Percentiles rank a stretch among this genome's conserved stretches.
Evolutionary conservation across 2,888 invertebrate species (phyloP).

Genomic region (Pseudococcus jackbeardsleyi): DNA sequence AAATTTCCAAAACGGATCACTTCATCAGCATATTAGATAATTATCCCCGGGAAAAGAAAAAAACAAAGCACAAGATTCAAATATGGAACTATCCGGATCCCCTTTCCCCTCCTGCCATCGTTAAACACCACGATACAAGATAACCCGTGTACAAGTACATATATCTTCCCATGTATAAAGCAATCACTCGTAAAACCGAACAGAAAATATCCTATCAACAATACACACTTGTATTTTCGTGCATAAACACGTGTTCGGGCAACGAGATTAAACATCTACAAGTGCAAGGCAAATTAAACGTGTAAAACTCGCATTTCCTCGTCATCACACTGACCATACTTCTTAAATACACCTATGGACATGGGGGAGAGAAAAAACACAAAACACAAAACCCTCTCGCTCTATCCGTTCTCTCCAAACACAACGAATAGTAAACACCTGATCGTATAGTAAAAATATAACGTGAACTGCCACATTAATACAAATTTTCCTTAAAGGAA

Average conservation of each 20-base stretch:
- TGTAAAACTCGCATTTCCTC: slow-evolving; percentile 47
- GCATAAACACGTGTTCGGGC: slow-evolving; percentile 37
- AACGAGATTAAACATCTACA: slow-evolving; percentile 40
- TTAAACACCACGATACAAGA: slow-evolving; percentile 10
- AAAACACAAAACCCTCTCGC: slow-evolving; percentile 10
- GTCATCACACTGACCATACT: slow-evolving; percentile 13
- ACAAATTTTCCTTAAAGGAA: slow-evolving; percentile 2
- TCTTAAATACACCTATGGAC: neutral
- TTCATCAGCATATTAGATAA: too few species aligned
- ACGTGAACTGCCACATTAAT: slow-evolving; percentile 34
- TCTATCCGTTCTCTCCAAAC: neutral
- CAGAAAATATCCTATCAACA: slow-evolving; percentile 5
- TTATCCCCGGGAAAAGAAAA: too few species aligned
- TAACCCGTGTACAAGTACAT: neutral
- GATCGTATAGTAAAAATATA: neutral
- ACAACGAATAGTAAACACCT: neutral
- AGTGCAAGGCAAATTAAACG: slow-evolving; percentile 45
- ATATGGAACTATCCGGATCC: neutral
- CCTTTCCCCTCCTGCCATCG: neutral
- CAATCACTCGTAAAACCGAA: slow-evolving; percentile 35
- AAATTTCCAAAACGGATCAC: too few species aligned
- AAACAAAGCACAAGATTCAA: neutral
- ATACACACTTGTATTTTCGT: slow-evolving; percentile 45
- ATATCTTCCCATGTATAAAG: neutral
- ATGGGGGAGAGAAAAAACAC: neutral